Evolutionary conservation across 2,888 invertebrate genomes (phyloP).

Genomic region (Phengaris alcon): DNA sequence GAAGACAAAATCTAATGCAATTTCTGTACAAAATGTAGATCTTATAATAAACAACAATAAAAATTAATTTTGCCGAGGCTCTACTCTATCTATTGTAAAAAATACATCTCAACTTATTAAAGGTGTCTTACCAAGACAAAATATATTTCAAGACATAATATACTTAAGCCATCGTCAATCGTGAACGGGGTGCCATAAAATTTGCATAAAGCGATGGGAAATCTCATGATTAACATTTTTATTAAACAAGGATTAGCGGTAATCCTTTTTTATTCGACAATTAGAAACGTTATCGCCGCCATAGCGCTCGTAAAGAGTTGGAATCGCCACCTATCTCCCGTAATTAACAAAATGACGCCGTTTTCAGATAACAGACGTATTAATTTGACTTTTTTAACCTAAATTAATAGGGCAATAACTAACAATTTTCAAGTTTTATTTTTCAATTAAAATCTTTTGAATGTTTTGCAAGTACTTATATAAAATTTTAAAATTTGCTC

Average conservation of each 20-base stretch:
- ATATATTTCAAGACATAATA: constrained; percentile 35
- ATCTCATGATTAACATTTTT: constrained; percentile 78
- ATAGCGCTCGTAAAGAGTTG: constrained; percentile 75
- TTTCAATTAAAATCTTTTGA: constrained; percentile 15
- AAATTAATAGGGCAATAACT: constrained; percentile 54
- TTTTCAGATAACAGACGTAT: constrained; percentile 58
- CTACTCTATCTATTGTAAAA: neutral
- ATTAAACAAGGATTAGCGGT: constrained; percentile 75
- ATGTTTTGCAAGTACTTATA: neutral
- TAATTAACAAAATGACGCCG: constrained; percentile 69
- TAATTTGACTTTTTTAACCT: constrained; percentile 55
- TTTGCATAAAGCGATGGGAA: constrained; percentile 71
- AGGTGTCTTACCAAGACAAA: constrained; percentile 31
- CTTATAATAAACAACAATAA: neutral
- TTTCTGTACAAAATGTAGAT: no score
- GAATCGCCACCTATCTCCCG: constrained; percentile 60
- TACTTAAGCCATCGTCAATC: constrained; percentile 47
- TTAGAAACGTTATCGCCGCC: constrained; percentile 73
- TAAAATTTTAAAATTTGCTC: neutral
- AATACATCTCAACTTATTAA: constrained; percentile 6
- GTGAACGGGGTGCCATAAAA: constrained; percentile 56
- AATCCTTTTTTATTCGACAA: constrained; percentile 80
- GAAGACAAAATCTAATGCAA: neutral
- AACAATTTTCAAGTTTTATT: constrained; percentile 34
- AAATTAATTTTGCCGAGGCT: neutral